phyloP scores from a whole-genome alignment of 2,888 invertebrate species.

The Rhyacophila evoluta region DNA sequence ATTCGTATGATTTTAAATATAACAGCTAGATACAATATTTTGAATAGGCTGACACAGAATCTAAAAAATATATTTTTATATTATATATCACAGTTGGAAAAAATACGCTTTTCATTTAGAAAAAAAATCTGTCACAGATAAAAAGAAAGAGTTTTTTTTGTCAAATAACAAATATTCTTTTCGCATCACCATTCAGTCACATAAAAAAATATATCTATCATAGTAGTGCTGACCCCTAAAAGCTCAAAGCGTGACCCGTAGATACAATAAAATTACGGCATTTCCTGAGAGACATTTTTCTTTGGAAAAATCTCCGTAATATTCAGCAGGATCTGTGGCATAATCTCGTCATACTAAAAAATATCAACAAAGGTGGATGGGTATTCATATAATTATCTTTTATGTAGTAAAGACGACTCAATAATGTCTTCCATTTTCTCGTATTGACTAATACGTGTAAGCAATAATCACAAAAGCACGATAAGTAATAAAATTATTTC shows the following conservation, averaged over 20 bases:
- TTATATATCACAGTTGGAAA: too few species aligned
- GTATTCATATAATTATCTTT: too few species aligned
- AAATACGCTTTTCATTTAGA: neutral
- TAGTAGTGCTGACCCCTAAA: neutral
- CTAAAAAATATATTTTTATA: too few species aligned
- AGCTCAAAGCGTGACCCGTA: neutral
- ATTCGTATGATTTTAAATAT: too few species aligned
- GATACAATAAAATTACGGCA: slow-evolving; percentile 1
- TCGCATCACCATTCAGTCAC: neutral
- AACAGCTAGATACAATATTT: too few species aligned
- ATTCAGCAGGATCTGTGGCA: neutral
- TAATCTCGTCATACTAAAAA: neutral
- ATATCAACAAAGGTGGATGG: slow-evolving; percentile 1
- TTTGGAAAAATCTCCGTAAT: neutral
- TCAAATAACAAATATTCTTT: neutral
- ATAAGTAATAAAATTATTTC: too few species aligned
- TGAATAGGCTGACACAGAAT: too few species aligned
- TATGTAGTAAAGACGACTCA: too few species aligned
- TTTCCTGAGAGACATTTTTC: neutral
- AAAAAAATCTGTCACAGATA: too few species aligned
- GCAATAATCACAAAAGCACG: too few species aligned
- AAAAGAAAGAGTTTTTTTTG: neutral
- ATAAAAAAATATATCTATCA: neutral
- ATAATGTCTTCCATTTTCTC: too few species aligned
- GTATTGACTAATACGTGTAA: too few species aligned